phyloP scores from a whole-genome alignment of 2,113 vertebrate genomes.

The Todiramphus chloris region DNA sequence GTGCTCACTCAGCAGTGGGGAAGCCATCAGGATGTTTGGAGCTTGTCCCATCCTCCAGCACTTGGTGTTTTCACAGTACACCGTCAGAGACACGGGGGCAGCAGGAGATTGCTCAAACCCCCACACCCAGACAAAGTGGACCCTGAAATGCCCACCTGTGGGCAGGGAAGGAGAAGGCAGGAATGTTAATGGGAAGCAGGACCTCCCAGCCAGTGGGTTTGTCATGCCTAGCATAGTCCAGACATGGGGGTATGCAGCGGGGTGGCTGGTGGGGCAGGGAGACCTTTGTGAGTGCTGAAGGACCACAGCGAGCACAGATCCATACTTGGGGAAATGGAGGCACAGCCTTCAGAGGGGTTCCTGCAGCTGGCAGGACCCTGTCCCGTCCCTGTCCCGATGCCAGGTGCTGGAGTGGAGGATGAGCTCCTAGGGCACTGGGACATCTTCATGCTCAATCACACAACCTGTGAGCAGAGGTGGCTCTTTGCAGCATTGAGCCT shows the following conservation, averaged over 20 bases:
- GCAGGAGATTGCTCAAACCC: not conserved
- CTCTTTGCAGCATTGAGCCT: not conserved
- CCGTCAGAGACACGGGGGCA: fast-evolving
- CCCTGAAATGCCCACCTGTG: fast-evolving
- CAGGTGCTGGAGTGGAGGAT: not conserved
- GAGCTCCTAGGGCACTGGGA: fast-evolving
- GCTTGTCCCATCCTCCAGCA: not conserved
- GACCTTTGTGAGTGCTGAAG: not conserved
- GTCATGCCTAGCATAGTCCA: fast-evolving
- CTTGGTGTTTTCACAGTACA: not conserved
- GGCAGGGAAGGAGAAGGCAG: not conserved
- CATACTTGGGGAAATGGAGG: not conserved
- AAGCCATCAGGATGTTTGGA: fast-evolving
- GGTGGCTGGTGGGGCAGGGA: not conserved
- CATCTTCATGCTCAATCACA: not conserved
- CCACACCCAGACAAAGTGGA: not conserved
- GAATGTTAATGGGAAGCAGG: not conserved
- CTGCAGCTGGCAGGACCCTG: not conserved
- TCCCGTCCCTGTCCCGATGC: not conserved
- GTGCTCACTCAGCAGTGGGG: not conserved
- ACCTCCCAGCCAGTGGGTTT: not conserved
- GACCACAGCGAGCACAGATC: not conserved
- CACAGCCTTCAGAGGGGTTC: not conserved
- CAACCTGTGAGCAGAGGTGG: not conserved
- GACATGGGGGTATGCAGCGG: not conserved